phyloP scores from a whole-genome alignment of 2,888 invertebrate genomes.

The Drosophila merina region DNA sequence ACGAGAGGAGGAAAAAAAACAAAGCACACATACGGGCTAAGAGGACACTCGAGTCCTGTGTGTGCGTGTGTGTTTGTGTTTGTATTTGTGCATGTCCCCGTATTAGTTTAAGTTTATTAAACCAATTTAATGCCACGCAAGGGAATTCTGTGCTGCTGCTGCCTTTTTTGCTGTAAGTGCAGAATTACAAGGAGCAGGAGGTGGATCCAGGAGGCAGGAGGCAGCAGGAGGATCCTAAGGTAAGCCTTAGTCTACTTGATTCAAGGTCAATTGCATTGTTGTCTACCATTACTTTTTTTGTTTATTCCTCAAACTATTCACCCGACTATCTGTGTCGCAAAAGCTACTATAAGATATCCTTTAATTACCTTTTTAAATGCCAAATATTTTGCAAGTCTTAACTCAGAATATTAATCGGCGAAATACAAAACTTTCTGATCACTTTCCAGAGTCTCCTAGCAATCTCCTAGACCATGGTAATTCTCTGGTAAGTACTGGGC shows the following conservation, averaged over 20 bases:
- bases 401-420: too few relatives aligned
- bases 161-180: conserved; percentile 24
- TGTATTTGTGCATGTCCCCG: conserved; percentile 41
- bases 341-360: conserved; percentile 5
- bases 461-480: conserved; percentile 3
- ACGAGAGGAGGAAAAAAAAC: conserved; percentile 1
- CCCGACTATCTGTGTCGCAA: too few relatives aligned
- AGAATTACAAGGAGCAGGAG: neutral
- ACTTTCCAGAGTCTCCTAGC: neutral
- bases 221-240: neutral
- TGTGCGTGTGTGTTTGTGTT: conserved; percentile 4
- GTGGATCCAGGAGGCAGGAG: neutral
- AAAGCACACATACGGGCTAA: conserved; percentile 8
- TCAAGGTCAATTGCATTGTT: conserved; percentile 26
- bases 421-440: neutral
- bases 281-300: neutral
- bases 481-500: neutral
- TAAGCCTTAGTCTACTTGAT: conserved; percentile 9
- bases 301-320: neutral
- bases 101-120: conserved; percentile 66
- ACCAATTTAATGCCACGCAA: conserved; percentile 71
- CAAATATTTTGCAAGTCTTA: neutral
- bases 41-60: conserved; percentile 41
- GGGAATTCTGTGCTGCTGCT: conserved; percentile 31
- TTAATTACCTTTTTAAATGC: neutral